Conservation (phyloP, 2,888 invertebrate genomes). For the Rambutsinella grinnellia region DNA sequence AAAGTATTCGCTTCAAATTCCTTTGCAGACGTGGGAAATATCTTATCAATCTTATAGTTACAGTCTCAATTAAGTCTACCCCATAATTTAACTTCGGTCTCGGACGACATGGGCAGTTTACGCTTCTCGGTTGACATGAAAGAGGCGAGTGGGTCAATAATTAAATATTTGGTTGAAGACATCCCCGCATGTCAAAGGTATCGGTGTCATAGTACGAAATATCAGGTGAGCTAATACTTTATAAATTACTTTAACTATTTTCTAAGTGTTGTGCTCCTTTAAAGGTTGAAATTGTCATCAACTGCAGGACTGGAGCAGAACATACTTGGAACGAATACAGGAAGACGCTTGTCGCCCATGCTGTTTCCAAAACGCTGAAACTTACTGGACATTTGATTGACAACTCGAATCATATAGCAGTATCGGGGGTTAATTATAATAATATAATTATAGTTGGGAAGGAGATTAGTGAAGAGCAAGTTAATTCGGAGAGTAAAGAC, state of each 20-base stretch:
- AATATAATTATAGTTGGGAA: neutral
- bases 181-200: too few relatives aligned
- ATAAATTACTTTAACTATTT: too few relatives aligned
- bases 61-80: too few relatives aligned
- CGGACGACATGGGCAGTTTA: neutral
- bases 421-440: neutral
- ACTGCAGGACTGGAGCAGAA: too few relatives aligned
- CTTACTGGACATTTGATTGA: neutral
- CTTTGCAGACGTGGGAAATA: neutral
- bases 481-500: neutral
- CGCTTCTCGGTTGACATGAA: neutral
- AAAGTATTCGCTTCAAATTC: neutral
- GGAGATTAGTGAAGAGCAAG: neutral
- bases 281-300: neutral
- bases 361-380: neutral
- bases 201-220: too few relatives aligned
- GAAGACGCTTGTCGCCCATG: neutral
- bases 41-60: too few relatives aligned
- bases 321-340: constrained; percentile 1
- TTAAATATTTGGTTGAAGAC: neutral
- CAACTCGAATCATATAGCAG: neutral
- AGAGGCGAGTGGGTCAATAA: neutral
- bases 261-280: too few relatives aligned
- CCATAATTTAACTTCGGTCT: too few relatives aligned
- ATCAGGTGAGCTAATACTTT: too few relatives aligned